These are phyloP conservation scores for Galago senegalensis DNA, from an alignment of 2,797 vertebrate genomes.

Conservation along the genomic window DNA sequence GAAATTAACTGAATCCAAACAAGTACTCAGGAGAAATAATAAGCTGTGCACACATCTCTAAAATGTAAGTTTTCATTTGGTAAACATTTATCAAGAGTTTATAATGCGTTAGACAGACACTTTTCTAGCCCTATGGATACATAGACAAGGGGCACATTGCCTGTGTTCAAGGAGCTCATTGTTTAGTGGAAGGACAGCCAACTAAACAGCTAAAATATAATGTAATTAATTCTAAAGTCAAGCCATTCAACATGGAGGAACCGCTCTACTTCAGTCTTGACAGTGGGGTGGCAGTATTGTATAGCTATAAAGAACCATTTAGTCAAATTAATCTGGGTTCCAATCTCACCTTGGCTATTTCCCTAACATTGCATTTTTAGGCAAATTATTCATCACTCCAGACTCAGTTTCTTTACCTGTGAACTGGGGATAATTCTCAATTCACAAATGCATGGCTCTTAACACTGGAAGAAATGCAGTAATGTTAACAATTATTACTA, in stretches of 20 bases:
- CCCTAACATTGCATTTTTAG: background rate
- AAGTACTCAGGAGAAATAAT: conserved; percentile 66
- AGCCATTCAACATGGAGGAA: background rate
- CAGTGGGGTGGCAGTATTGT: background rate
- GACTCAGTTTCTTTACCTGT: background rate
- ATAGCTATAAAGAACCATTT: background rate
- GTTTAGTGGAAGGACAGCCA: background rate
- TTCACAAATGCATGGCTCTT: background rate
- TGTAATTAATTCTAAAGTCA: conserved; percentile 28
- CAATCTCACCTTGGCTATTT: background rate
- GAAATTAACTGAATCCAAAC: conserved; percentile 56
- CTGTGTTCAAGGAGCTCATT: conserved; percentile 4
- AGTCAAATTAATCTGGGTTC: background rate
- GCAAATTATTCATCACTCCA: background rate
- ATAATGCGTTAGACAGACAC: background rate
- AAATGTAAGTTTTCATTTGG: conserved; percentile 57
- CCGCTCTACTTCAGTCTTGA: background rate
- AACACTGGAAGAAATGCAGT: background rate
- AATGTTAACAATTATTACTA: background rate
- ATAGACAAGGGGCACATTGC: background rate
- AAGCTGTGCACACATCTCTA: conserved; percentile 22
- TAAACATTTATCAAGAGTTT: background rate
- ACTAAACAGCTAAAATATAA: conserved; percentile 28
- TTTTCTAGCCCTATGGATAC: background rate
- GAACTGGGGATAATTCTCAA: background rate